Percentiles rank a stretch among this genome's conserved stretches.
Conservation (phyloP, 2,888 invertebrate species). For the Macaria notata region DNA sequence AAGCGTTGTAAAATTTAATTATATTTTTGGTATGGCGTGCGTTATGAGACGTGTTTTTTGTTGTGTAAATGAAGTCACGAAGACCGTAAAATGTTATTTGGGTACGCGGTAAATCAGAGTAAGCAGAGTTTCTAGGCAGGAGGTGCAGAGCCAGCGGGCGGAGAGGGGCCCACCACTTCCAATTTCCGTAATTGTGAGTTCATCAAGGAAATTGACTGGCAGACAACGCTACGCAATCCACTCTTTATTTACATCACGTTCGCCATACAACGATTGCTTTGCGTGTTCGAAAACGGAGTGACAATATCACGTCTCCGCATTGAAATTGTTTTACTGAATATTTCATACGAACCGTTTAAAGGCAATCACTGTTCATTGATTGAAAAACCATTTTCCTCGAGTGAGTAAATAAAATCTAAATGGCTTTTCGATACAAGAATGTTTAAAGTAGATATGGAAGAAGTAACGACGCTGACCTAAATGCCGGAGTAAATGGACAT, state of each 20-base stretch:
- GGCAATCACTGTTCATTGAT: constrained; percentile 20
- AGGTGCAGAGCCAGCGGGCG: constrained; percentile 24
- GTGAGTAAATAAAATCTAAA: constrained; percentile 6
- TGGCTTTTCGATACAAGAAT: constrained; percentile 6
- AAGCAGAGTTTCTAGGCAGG: constrained; percentile 37
- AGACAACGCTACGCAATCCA: constrained; percentile 63
- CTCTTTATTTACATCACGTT: constrained; percentile 58
- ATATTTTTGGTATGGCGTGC: constrained; percentile 49
- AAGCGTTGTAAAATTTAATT: constrained; percentile 56
- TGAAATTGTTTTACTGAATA: constrained; percentile 43
- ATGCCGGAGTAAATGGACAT: constrained; percentile 2
- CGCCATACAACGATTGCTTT: constrained; percentile 48
- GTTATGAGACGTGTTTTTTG: constrained; percentile 35
- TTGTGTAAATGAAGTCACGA: constrained; percentile 41
- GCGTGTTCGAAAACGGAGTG: constrained; percentile 42
- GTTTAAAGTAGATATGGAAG: constrained; percentile 4
- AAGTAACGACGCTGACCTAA: constrained; percentile 1
- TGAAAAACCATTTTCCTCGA: constrained; percentile 15
- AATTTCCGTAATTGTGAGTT: constrained; percentile 79
- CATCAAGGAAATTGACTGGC: constrained; percentile 77
- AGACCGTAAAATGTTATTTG: constrained; percentile 38
- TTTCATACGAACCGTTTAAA: constrained; percentile 38
- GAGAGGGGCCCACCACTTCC: constrained; percentile 48
- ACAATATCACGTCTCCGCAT: constrained; percentile 42
- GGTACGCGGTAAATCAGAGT: constrained; percentile 34